These are phyloP conservation scores for Cepphus grylle DNA, from an alignment of 2,113 vertebrate species.

Conservation along the genomic window DNA sequence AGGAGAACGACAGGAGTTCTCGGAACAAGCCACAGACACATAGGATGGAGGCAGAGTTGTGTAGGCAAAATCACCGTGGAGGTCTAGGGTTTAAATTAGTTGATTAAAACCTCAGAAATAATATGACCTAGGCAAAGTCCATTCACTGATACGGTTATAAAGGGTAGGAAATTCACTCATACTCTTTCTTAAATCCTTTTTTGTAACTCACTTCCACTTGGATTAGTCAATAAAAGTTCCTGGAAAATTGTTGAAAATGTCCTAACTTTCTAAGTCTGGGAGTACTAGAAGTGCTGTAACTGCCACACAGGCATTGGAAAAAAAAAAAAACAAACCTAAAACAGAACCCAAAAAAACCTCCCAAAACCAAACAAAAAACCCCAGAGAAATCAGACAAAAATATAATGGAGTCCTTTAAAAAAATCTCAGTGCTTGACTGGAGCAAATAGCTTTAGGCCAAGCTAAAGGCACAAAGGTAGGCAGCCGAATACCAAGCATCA, in stretches of 20 bases:
- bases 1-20: neutral
- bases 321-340: neutral
- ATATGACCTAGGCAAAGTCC: neutral
- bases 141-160: neutral
- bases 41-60: neutral
- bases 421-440: neutral
- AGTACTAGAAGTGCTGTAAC: neutral
- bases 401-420: neutral
- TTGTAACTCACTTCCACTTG: neutral
- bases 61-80: neutral
- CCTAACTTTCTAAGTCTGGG: neutral
- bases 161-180: neutral
- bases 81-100: neutral
- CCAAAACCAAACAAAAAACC: fast-evolving
- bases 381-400: neutral
- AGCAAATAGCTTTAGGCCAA: neutral
- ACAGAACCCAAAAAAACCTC: no score
- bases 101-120: neutral
- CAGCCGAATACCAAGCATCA: neutral
- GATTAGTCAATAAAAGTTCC: neutral
- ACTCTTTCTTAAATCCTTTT: neutral
- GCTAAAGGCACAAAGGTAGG: neutral
- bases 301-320: neutral
- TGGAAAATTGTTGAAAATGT: neutral
- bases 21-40: neutral